These are phyloP conservation scores for Holacanthus passer DNA, from an alignment of 2,113 vertebrate genomes.

Conservation along the genomic window DNA sequence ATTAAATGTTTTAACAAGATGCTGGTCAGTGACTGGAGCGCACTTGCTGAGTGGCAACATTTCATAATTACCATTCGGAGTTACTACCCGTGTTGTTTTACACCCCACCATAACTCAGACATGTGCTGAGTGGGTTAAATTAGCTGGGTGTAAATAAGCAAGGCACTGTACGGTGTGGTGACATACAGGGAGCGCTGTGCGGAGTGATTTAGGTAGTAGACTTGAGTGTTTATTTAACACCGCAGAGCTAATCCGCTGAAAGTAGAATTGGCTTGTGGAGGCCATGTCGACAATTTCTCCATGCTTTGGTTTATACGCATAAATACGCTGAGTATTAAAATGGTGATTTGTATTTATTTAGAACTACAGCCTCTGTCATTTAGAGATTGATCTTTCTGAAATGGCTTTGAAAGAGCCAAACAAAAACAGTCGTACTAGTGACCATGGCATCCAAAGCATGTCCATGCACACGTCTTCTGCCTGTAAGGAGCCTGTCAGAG, in stretches of 20 bases:
- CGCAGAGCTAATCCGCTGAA: slow-evolving; percentile 23
- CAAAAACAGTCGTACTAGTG: not conserved
- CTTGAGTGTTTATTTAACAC: slow-evolving; percentile 46
- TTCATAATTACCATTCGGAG: slow-evolving; percentile 69
- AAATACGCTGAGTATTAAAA: not conserved
- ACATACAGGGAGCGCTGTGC: slow-evolving; percentile 31
- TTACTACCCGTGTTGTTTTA: slow-evolving; percentile 64
- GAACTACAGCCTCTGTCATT: not conserved
- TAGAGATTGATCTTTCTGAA: not conserved
- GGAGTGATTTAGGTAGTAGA: slow-evolving; percentile 45
- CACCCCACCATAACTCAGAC: slow-evolving; percentile 58
- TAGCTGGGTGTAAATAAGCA: slow-evolving; percentile 52
- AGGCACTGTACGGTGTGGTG: slow-evolving; percentile 26
- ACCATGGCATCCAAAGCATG: slow-evolving; percentile 11
- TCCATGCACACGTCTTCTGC: slow-evolving; percentile 1
- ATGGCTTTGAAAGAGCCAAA: not conserved
- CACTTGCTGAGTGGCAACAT: slow-evolving; percentile 71
- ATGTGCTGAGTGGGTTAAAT: slow-evolving; percentile 64
- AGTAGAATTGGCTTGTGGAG: slow-evolving; percentile 22
- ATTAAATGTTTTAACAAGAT: slow-evolving; percentile 66
- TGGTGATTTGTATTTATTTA: not conserved
- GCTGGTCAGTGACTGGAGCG: slow-evolving; percentile 54
- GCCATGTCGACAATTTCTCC: slow-evolving; percentile 2
- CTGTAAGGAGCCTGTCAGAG: slow-evolving; percentile 15
- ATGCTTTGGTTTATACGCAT: not conserved